phyloP scores from a whole-genome alignment of 2,113 vertebrate species.

The Siphamia tubifer region DNA sequence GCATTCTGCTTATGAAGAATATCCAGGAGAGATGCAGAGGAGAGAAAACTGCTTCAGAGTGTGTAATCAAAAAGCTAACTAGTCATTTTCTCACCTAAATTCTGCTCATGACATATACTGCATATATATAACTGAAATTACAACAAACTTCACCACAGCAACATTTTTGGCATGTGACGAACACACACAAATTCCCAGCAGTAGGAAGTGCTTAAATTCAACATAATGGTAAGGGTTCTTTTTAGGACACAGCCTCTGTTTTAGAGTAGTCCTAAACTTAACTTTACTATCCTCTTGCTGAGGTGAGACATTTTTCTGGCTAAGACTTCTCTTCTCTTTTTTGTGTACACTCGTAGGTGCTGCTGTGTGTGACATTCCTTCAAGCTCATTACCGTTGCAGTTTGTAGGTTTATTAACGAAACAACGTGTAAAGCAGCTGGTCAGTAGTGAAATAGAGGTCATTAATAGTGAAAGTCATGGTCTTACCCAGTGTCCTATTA shows the following conservation, averaged over 20 bases:
- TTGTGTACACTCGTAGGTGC: conserved; percentile 6
- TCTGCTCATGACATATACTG: background rate
- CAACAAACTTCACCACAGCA: background rate
- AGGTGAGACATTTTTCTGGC: conserved; percentile 41
- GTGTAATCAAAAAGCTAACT: conserved; percentile 27
- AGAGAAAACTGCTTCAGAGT: conserved; percentile 27
- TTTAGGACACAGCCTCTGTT: conserved; percentile 29
- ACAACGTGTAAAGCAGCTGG: conserved; percentile 27
- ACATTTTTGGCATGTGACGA: background rate
- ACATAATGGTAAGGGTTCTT: conserved; percentile 7
- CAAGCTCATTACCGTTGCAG: background rate
- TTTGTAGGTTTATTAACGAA: conserved; percentile 13
- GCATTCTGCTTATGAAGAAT: conserved; percentile 47
- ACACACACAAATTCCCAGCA: conserved; percentile 3
- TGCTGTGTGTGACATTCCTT: conserved; percentile 31
- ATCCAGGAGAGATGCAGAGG: conserved; percentile 32
- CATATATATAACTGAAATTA: background rate
- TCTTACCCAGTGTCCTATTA: conserved; percentile 15
- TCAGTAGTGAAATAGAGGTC: conserved; percentile 20
- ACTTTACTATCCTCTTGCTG: conserved; percentile 44
- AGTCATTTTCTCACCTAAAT: conserved; percentile 21
- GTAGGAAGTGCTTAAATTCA: conserved; percentile 19
- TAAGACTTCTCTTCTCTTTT: background rate
- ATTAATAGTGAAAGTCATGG: conserved; percentile 42
- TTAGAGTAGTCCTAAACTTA: conserved; percentile 38